Evolutionary conservation across 92 coral and sea anemone species (phyloP), one percentile per base, ranked within the genome.

Genomic region (Epizoanthus ramosus): DNA sequence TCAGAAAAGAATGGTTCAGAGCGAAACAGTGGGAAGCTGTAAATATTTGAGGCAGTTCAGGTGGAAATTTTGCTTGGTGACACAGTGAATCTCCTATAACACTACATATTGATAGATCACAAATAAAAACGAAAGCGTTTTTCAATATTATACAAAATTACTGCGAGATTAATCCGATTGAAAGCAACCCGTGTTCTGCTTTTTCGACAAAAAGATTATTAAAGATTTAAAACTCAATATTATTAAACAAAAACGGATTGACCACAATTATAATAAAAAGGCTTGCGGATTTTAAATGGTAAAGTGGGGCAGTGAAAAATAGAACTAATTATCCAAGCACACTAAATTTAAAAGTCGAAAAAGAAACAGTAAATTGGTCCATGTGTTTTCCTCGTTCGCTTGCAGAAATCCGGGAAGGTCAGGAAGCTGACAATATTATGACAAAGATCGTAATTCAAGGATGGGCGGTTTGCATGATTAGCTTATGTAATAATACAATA

Each of bases 301-400:
- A 71, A 28, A 71, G 63, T 12, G 15, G 21, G 24, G 23, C 68
- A 76, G 50, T 71, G 68, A 59, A 76, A 57, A 59, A 57, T 17
- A 37, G n/a, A 61, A 31, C 17, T 75, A 60, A 63, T 63, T 60
- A 69, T 69, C 82, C 71, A 8, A 70, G 25, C 19, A 77, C 37
- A 77, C 82, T 23, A 76, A 58, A 76, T 33, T 63, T 28, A 76
- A 76, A 76, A 37, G 57, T 35, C 53, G 69, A 76, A 59, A n/a
- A 5, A 54, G 37, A 19, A 33, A 33, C 21, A 47, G 8, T 25
- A 53, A 50, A 18, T 23, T 53, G 19, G 22, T 24, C 6, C 43
- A 41, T 67, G 6, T 67, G 35, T 65, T 65, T 65, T 14, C 31
- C 12, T 67, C 39, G 72, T 41, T 28, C 47, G 31, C 72, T 67